Conservation (phyloP, 2,113 vertebrate genomes). For the Gadus chalcogrammus region DNA sequence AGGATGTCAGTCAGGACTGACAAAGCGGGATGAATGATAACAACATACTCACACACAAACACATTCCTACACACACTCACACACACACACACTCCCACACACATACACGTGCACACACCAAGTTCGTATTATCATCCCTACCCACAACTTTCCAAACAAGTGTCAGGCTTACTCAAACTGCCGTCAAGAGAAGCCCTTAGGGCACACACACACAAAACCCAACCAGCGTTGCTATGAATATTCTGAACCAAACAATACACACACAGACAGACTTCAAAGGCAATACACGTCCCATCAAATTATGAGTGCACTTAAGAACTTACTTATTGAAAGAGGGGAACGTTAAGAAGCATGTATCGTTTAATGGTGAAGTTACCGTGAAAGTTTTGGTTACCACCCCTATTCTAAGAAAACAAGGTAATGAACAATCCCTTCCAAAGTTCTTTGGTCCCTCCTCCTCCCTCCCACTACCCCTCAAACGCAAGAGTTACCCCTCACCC, state of each 20-base stretch:
- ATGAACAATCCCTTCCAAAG: too few relatives aligned
- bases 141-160: slow-evolving; percentile 25
- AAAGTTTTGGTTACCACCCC: too few relatives aligned
- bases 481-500: too few relatives aligned
- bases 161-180: slow-evolving; percentile 38
- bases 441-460: too few relatives aligned
- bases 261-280: background rate
- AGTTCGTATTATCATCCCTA: background rate
- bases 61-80: slow-evolving; percentile 6
- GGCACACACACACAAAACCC: slow-evolving; percentile 15
- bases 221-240: slow-evolving; percentile 32
- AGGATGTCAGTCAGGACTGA: slow-evolving; percentile 53
- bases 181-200: slow-evolving; percentile 26
- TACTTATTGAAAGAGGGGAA: too few relatives aligned
- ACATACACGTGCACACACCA: slow-evolving; percentile 5
- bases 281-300: background rate
- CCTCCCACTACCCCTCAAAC: too few relatives aligned
- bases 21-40: slow-evolving; percentile 40
- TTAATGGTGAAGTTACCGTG: too few relatives aligned
- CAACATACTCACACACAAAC: background rate
- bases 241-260: slow-evolving; percentile 2
- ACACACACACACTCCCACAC: slow-evolving; percentile 13
- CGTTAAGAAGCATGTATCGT: too few relatives aligned
- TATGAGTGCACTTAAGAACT: too few relatives aligned
- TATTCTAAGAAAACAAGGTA: too few relatives aligned